Evolutionary conservation across 1,140 invertebrate species (phyloP), one percentile per base, ranked within the genome.

Genomic region (Mylabris phalerata): DNA sequence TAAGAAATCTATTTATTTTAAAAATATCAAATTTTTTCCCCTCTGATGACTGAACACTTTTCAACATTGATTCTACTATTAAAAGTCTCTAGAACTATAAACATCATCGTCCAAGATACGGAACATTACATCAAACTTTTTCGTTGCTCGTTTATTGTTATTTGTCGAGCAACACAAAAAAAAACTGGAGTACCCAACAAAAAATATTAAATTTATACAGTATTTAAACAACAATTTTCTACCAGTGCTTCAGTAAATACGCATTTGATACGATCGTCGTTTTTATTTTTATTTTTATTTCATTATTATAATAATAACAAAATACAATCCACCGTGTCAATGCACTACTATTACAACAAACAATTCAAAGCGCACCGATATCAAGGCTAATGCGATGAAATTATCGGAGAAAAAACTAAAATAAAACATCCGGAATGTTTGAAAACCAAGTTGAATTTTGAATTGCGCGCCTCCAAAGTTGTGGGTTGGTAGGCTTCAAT

Each of bases 1-100:
- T 52, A 55, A 52, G 48, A 59, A 52, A 59, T 48, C 57, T 55
- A 61, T 61, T 61, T 57, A 61, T 54, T 58, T 58, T 54, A 52
- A 61, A 57, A 51, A 61, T 58, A 45, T 10, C 42, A 32, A 32
- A 5, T 54, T 54, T 54, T 54, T 54, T 54, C 43, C 19, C 19
- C 19, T 19, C 19, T 19, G 19, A 32, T 54, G 51, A 54, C 51
- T 42, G 25, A 46, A 46, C 51, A 45, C 51, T 54, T 54, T 54
- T 54, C 51, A 32, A 32, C 32, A 54, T 54, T 54, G 51, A 54
- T 32, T 52, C 44, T 54, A 42, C 51, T 54, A 54, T 54, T 54
- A 54, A 54, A 54, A 54, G 44, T 4, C 32, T 4, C 19, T 19
- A 19, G 19, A 19, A 19, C 19, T 32, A 7, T 32, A 32, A 5